phyloP scores from a whole-genome alignment of 2,888 invertebrate genomes.

The Trichacis sp. region DNA sequence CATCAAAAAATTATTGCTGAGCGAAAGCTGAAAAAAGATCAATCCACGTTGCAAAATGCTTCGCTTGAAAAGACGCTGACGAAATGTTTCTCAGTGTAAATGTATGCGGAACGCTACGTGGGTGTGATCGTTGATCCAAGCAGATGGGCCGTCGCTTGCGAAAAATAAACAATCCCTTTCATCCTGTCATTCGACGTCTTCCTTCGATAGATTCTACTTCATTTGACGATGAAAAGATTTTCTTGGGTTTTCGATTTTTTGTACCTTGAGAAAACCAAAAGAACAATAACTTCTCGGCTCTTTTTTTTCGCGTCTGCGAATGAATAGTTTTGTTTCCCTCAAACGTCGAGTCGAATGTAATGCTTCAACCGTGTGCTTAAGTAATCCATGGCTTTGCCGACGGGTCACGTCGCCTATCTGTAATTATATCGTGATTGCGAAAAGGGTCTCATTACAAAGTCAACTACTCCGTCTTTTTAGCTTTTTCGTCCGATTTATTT shows the following conservation, averaged over 20 bases:
- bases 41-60: slow-evolving; percentile 16
- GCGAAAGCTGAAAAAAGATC: neutral
- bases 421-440: too few species aligned
- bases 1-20: too few species aligned
- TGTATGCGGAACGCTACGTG: neutral
- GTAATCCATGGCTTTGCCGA: slow-evolving; percentile 42
- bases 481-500: too few species aligned
- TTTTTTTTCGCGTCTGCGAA: neutral
- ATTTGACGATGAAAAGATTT: slow-evolving; percentile 13
- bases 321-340: neutral
- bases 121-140: slow-evolving; percentile 23
- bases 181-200: slow-evolving; percentile 18
- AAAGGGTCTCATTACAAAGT: too few species aligned
- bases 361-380: neutral
- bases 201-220: slow-evolving; percentile 7
- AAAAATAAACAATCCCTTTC: slow-evolving; percentile 37
- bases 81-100: slow-evolving; percentile 11
- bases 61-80: neutral
- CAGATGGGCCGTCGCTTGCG: slow-evolving; percentile 31
- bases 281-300: neutral
- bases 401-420: slow-evolving; percentile 54
- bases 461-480: too few species aligned
- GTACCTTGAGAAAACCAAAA: neutral
- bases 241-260: slow-evolving; percentile 3
- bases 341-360: neutral